Percentiles rank a stretch among this genome's conserved stretches.
Conservation (phyloP, 2,888 invertebrate genomes). For the Noctua janthina region DNA sequence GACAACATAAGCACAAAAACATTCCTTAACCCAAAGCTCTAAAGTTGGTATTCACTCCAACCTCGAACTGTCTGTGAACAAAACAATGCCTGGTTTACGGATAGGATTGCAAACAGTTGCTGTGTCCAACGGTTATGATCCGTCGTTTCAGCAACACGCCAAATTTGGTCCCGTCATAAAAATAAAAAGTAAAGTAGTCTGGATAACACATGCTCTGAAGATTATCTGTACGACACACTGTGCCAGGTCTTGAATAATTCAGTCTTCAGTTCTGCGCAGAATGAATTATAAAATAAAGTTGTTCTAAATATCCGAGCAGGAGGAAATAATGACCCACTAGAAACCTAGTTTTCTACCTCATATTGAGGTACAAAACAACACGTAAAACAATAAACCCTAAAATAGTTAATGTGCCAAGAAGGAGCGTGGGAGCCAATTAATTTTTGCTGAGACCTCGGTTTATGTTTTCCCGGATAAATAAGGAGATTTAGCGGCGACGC, state of each 20-base stretch:
- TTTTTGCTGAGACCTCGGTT: constrained; percentile 88
- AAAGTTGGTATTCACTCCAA: constrained; percentile 72
- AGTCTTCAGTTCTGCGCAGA: constrained; percentile 61
- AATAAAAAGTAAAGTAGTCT: constrained; percentile 86
- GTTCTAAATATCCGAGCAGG: constrained; percentile 30
- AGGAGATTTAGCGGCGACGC: constrained; percentile 88
- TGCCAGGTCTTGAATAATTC: constrained; percentile 70
- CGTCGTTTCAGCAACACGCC: constrained; percentile 86
- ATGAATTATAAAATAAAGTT: constrained; percentile 56
- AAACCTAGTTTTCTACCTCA: constrained; percentile 1
- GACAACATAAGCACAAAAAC: constrained; percentile 65
- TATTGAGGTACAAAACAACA: constrained; percentile 57
- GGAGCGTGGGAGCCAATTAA: constrained; percentile 87
- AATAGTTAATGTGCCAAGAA: constrained; percentile 85
- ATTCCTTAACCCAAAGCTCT: constrained; percentile 65
- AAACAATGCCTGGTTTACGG: constrained; percentile 81
- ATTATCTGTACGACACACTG: constrained; percentile 73
- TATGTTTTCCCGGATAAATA: constrained; percentile 89
- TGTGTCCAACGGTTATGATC: constrained; percentile 88
- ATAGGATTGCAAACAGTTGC: constrained; percentile 86
- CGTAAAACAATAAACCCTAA: constrained; percentile 78
- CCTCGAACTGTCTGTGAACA: constrained; percentile 69
- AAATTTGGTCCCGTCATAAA: constrained; percentile 87
- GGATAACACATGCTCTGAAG: constrained; percentile 80
- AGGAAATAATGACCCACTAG: constrained; percentile 47